Evolutionary conservation across 2,113 vertebrate genomes (phyloP), one percentile per base, ranked within the genome.

Genomic region (Hypomesus transpacificus): DNA sequence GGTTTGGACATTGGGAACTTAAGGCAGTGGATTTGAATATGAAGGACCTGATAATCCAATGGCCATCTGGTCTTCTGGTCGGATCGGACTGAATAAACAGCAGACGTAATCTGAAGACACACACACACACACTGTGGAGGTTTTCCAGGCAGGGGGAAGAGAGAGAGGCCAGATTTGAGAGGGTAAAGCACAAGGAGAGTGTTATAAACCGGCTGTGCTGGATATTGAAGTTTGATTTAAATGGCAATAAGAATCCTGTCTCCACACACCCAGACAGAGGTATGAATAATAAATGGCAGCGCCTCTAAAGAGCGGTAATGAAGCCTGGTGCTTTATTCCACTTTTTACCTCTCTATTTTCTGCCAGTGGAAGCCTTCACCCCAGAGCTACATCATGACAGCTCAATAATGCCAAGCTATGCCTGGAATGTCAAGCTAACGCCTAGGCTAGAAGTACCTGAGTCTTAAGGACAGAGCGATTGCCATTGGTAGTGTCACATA

Each of bases 331-430:
- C 81, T 72, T 80, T 86, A 82, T 86, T 81, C 84, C 79, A 46
- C 39, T 70, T 69, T 72, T 85, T 87, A 79, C 80, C 80, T 85
- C 62, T 66, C 61, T 74, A 71, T 80, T 71, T 77, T 77, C 76
- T 83, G 75, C 66, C 82, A 70, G 75, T 21, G 82, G 71, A 75
- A 76, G 77, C 81, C 81, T 79, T 81, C 81, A 88, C 92, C 89
- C 87, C 82, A 50, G 89, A 46, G 91, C 86, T 82, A 68, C 86
- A 87, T 85, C 77, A 83, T 87, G 90, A 91, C 91, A 92, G 88
- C 89, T 92, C 90, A 92, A 91, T 92, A 91, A 91, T 86, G 83
- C 86, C 73, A 85, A 89, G 89, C 82, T 91, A 91, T 92, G 89
- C 87, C 73, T 89, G 88, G 92, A 92, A 93, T 93, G 90, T 90